phyloP scores from a whole-genome alignment of 2,888 invertebrate species.

The Disparrhopalites patrizii region DNA sequence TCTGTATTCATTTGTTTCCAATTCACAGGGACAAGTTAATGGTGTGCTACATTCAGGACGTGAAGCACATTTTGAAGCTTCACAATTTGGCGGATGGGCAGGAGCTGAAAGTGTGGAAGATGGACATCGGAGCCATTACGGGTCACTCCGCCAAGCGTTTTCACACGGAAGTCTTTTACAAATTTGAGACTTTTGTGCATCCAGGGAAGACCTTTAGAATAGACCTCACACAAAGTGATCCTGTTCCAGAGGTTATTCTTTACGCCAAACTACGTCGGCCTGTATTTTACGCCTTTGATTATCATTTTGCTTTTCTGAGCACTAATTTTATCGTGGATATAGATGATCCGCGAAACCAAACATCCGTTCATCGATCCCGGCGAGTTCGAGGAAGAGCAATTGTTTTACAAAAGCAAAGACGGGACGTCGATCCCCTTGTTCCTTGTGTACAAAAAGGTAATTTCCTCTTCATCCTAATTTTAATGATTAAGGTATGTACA shows the following conservation, averaged over 20 bases:
- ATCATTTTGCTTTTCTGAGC: neutral
- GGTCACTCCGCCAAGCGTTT: conserved; percentile 78
- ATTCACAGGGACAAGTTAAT: conserved; percentile 71
- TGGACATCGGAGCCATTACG: conserved; percentile 81
- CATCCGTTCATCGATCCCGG: conserved; percentile 61
- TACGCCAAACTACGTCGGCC: conserved; percentile 6
- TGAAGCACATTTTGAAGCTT: conserved; percentile 84
- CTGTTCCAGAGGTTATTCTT: neutral
- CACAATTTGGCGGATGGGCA: conserved; percentile 70
- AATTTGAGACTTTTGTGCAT: conserved; percentile 87
- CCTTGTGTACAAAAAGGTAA: conserved; percentile 68
- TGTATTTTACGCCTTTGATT: neutral
- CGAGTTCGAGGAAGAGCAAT: conserved; percentile 77
- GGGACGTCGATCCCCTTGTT: conserved; percentile 95
- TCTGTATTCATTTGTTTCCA: neutral
- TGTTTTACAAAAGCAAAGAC: conserved; percentile 89
- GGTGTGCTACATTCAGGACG: conserved; percentile 85
- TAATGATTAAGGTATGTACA: no score
- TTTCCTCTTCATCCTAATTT: no score
- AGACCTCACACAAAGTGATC: conserved; percentile 59
- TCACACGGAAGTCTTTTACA: conserved; percentile 84
- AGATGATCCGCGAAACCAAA: conserved; percentile 2
- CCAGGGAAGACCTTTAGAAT: conserved; percentile 82
- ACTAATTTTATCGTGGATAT: no score
- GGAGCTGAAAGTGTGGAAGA: conserved; percentile 69